A percentile compares a stretch with the other conserved stretches of the same genome.
Conservation (phyloP, 2,888 invertebrate species). For the Microctonus hyperodae region DNA sequence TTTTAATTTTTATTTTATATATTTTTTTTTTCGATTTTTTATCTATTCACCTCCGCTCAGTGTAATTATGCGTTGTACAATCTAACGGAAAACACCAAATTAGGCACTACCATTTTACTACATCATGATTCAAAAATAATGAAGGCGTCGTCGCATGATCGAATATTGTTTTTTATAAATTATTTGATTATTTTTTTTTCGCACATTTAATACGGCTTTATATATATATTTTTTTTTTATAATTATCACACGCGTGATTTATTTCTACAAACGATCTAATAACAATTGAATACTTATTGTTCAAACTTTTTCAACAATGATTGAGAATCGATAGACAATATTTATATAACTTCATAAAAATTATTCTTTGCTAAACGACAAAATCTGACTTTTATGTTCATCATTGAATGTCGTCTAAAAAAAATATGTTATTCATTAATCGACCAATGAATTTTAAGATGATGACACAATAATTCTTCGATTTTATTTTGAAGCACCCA, state of each 20-base stretch:
- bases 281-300: neutral
- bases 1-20: neutral
- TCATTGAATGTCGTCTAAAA: neutral
- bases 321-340: neutral
- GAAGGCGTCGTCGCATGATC: conserved; percentile 31
- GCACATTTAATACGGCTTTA: neutral
- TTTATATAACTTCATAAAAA: neutral
- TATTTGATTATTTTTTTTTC: neutral
- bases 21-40: conserved; percentile 14
- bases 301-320: neutral
- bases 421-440: neutral
- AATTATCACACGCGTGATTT: neutral
- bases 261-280: neutral
- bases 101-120: conserved; percentile 38
- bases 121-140: conserved; percentile 38
- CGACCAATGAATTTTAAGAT: neutral
- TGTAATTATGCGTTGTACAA: conserved; percentile 47
- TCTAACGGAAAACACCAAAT: conserved; percentile 51
- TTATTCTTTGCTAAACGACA: neutral
- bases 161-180: conserved; percentile 25
- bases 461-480: neutral
- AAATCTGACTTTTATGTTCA: neutral
- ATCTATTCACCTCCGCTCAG: conserved; percentile 22
- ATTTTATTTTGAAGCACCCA: neutral
- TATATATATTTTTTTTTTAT: neutral